A percentile compares a stretch with the other conserved stretches of the same genome.
phyloP scores from a whole-genome alignment of 1,140 invertebrate species.

The Ips nitidus region DNA sequence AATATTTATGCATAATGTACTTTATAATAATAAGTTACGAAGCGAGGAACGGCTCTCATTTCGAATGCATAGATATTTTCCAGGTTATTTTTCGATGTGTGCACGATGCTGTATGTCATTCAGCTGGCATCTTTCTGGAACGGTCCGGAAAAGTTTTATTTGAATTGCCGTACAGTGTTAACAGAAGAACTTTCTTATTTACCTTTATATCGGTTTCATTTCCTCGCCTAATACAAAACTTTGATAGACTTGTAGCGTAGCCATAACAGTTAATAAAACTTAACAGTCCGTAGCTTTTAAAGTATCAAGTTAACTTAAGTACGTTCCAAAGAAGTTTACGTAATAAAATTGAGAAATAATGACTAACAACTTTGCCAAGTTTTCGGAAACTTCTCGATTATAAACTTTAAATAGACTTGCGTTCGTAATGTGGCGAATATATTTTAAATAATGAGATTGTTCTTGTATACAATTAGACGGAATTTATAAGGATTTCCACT shows the following conservation, averaged over 20 bases:
- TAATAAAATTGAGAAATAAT: conserved; percentile 22
- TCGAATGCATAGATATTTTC: conserved; percentile 21
- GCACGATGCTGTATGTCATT: conserved; percentile 1
- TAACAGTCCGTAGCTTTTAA: conserved; percentile 5
- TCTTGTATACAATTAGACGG: too few species aligned
- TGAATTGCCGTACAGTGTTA: too few species aligned
- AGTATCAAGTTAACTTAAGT: conserved; percentile 17
- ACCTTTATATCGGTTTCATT: too few species aligned
- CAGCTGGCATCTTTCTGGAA: background rate
- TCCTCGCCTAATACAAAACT: too few species aligned
- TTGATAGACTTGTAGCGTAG: background rate
- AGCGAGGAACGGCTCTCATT: conserved; percentile 15
- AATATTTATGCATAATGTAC: conserved; percentile 24
- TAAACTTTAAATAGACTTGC: background rate
- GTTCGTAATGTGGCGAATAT: background rate
- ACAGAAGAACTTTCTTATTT: too few species aligned
- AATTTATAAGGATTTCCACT: too few species aligned
- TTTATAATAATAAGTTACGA: conserved; percentile 13
- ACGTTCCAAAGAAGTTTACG: conserved; percentile 16
- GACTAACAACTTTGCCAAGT: conserved; percentile 13
- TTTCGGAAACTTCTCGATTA: conserved; percentile 10
- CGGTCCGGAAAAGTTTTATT: background rate
- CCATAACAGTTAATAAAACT: conserved; percentile 18
- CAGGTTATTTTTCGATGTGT: conserved; percentile 14
- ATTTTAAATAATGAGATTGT: background rate